These are phyloP conservation scores for Agapostemon virescens DNA, from an alignment of 2,888 invertebrate genomes.

Conservation along the genomic window DNA sequence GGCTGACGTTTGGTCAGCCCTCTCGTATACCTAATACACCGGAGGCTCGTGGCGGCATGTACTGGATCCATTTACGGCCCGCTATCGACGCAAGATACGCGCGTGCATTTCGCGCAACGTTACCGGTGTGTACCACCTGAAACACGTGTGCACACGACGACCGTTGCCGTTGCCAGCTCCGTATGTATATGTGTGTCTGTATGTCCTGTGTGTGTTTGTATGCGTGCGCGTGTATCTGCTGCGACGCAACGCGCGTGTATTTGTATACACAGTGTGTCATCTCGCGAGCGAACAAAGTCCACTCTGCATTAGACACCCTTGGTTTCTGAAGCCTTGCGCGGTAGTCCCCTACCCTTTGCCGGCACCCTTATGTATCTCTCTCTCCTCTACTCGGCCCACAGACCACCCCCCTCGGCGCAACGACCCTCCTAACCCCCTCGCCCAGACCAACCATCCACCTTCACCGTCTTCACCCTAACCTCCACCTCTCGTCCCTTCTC, in stretches of 20 bases:
- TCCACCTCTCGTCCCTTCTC: slow-evolving; percentile 47
- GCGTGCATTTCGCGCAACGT: slow-evolving; percentile 51
- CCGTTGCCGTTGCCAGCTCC: background rate
- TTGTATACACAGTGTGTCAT: slow-evolving; percentile 64
- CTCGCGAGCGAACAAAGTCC: slow-evolving; percentile 75
- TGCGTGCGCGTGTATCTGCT: background rate
- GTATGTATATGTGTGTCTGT: too few species aligned
- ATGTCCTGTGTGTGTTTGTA: too few species aligned
- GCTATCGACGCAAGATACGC: slow-evolving; percentile 58
- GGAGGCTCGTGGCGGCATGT: slow-evolving; percentile 37
- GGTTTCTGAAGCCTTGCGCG: slow-evolving; percentile 77
- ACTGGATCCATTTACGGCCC: slow-evolving; percentile 54
- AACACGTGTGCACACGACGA: slow-evolving; percentile 15
- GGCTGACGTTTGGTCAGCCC: slow-evolving; percentile 54
- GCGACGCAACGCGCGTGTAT: slow-evolving; percentile 6
- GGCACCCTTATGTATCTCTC: slow-evolving; percentile 77
- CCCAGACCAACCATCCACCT: slow-evolving; percentile 50
- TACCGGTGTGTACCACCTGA: slow-evolving; percentile 25
- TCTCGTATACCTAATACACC: slow-evolving; percentile 39
- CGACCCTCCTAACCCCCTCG: slow-evolving; percentile 49
- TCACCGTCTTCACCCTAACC: slow-evolving; percentile 63
- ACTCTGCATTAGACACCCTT: slow-evolving; percentile 76
- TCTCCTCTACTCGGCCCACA: slow-evolving; percentile 60
- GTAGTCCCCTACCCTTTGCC: slow-evolving; percentile 75
- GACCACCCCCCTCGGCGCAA: slow-evolving; percentile 49